phyloP scores from a whole-genome alignment of 2,888 invertebrate species.

The Vannuccia rotundouncinata region DNA sequence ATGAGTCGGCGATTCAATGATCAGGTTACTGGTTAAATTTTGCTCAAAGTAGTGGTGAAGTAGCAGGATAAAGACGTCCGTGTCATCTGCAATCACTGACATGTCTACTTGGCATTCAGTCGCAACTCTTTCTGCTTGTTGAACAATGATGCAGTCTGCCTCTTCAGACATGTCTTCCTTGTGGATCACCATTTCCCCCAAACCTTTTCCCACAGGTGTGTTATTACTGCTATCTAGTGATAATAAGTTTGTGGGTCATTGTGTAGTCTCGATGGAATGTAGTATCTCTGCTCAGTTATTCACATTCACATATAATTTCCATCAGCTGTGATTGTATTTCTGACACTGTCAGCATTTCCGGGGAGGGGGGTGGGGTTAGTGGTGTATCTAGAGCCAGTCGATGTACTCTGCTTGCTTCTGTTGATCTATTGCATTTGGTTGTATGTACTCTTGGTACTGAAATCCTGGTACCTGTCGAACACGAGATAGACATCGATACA shows the following conservation, averaged over 20 bases:
- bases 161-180: background rate
- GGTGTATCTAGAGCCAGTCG: slow-evolving; percentile 33
- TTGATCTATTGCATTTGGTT: slow-evolving; percentile 19
- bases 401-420: slow-evolving; percentile 30
- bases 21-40: too few species aligned
- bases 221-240: slow-evolving; percentile 12
- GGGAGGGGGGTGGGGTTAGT: slow-evolving; percentile 39
- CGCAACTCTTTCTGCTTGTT: background rate
- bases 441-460: slow-evolving; percentile 35
- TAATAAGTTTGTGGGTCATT: slow-evolving; percentile 17
- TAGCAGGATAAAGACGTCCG: too few species aligned
- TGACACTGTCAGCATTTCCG: slow-evolving; percentile 41
- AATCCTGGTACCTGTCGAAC: slow-evolving; percentile 34
- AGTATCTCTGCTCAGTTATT: slow-evolving; percentile 16
- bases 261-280: slow-evolving; percentile 13
- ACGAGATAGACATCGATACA: slow-evolving; percentile 16
- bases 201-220: background rate
- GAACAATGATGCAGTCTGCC: background rate
- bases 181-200: background rate
- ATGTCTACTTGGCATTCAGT: background rate
- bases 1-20: background rate
- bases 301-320: slow-evolving; percentile 41
- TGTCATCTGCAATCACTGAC: background rate
- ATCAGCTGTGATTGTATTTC: slow-evolving; percentile 41
- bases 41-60: too few species aligned